These are phyloP conservation scores for Haliaeetus leucogaster DNA, from an alignment of 2,113 vertebrate species.

Conservation along the genomic window DNA sequence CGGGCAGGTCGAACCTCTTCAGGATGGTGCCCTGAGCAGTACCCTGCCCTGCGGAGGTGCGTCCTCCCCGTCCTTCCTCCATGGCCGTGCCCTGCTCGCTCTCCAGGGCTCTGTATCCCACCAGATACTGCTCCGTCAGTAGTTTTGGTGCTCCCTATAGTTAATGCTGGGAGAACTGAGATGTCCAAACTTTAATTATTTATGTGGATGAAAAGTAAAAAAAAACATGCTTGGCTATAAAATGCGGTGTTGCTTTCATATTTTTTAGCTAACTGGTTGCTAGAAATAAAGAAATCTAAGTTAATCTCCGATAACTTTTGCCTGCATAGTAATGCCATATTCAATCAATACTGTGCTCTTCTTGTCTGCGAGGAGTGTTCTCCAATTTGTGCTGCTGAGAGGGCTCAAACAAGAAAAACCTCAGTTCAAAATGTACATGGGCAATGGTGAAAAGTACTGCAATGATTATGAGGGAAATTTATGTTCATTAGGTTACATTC, in stretches of 20 bases:
- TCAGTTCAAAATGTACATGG: background rate
- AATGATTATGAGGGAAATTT: background rate
- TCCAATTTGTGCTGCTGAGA: background rate
- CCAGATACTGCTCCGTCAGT: background rate
- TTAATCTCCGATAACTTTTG: background rate
- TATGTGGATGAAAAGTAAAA: background rate
- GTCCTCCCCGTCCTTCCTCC: rapidly evolving
- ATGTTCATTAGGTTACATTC: background rate
- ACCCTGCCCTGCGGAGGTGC: rapidly evolving
- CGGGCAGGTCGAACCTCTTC: background rate
- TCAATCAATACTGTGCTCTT: background rate
- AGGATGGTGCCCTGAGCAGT: background rate
- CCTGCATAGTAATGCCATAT: background rate
- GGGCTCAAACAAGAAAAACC: background rate
- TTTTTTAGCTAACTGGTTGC: background rate
- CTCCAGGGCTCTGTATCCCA: background rate
- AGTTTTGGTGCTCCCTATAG: background rate
- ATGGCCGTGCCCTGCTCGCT: rapidly evolving
- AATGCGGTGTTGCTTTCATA: background rate
- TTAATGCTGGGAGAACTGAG: background rate
- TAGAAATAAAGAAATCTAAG: background rate
- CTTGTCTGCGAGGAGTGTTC: background rate
- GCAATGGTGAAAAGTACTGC: background rate
- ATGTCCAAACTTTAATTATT: background rate
- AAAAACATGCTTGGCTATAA: background rate